Evolutionary conservation across 2,113 vertebrate genomes (phyloP), one percentile per base, ranked within the genome.

Genomic region (Melanocharis versteri): DNA sequence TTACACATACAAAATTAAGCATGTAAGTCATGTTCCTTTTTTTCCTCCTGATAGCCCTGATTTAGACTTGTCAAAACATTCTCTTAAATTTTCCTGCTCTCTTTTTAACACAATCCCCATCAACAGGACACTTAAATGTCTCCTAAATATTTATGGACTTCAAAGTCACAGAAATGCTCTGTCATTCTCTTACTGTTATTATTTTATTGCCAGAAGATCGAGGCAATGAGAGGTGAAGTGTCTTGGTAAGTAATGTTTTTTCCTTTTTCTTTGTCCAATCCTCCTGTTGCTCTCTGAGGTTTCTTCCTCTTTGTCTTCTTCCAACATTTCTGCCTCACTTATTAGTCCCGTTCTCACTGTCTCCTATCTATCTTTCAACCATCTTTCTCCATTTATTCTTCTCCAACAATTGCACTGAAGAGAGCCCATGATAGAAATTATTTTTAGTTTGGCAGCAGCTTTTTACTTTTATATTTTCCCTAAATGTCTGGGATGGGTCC

Each of bases 381-480:
- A 31, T 68, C 44, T 90, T 96, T 95, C 93, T 94, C 64, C 79
- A 60, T 81, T 95, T 96, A 86, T 56, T 94, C 51, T 58, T 86
- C 68, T 80, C 54, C 83, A 92, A 62, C 72, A 92, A 88, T 64
- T 85, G 72, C 60, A 58, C 40, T 48, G 75, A 93, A 84, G 72
- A 86, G 42, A 68, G 37, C 47, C 56, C 37, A 12, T 9, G 56
- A 83, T 10, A 60, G 58, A 90, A 89, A 87, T 56, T 8, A 68
- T 83, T 97, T 90, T 82, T 90, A 87, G 76, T 75, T 91, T 86
- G 76, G 56, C 76, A 94, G 68, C 64, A 93, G 80, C 76, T 85
- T 94, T 90, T 94, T 70, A 90, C 75, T 88, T 94, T 97, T 86
- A 88, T 90, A 85, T 96, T 71, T 86, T 68, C 60, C 62, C 51